These are phyloP conservation scores for Kryptopterus vitreolus DNA, from an alignment of 2,797 vertebrate species.

Conservation along the genomic window DNA sequence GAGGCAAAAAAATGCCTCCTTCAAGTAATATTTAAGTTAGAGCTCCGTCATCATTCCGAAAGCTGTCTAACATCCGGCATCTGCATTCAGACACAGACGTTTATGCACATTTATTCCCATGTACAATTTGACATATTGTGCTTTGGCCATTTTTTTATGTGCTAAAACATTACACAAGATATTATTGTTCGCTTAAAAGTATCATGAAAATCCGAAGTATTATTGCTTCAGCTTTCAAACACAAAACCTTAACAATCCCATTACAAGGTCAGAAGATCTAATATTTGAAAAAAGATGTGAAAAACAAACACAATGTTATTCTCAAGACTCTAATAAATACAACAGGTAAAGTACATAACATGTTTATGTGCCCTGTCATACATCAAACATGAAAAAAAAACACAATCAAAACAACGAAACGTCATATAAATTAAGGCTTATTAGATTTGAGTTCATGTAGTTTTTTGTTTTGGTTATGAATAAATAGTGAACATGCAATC, in stretches of 20 bases:
- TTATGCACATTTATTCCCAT: constrained; percentile 41
- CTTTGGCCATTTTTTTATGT: constrained; percentile 26
- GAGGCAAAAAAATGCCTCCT: not conserved
- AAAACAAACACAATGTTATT: constrained; percentile 41
- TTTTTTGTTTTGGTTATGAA: constrained; percentile 50
- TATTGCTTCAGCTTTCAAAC: constrained; percentile 57
- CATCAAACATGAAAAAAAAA: constrained; percentile 43
- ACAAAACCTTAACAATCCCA: constrained; percentile 48
- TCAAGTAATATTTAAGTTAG: not conserved
- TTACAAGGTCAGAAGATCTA: constrained; percentile 36
- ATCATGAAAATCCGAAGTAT: constrained; percentile 43
- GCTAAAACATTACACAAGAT: constrained; percentile 40
- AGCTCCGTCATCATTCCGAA: not conserved
- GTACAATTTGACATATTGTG: constrained; percentile 9
- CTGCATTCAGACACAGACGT: constrained; percentile 11
- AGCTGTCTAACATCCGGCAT: not conserved
- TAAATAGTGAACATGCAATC: constrained; percentile 52
- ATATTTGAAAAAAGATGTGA: constrained; percentile 35
- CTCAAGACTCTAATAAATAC: constrained; percentile 29
- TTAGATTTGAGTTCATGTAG: constrained; percentile 36
- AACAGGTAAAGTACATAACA: constrained; percentile 35
- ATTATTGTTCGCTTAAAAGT: constrained; percentile 35
- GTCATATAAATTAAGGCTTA: constrained; percentile 55
- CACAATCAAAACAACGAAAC: constrained; percentile 43
- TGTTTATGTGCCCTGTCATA: constrained; percentile 26